Percentiles rank a stretch among this genome's conserved stretches.
These are phyloP conservation scores for Ypsolopha scabrella DNA, from an alignment of 2,888 invertebrate genomes.

Conservation along the genomic window DNA sequence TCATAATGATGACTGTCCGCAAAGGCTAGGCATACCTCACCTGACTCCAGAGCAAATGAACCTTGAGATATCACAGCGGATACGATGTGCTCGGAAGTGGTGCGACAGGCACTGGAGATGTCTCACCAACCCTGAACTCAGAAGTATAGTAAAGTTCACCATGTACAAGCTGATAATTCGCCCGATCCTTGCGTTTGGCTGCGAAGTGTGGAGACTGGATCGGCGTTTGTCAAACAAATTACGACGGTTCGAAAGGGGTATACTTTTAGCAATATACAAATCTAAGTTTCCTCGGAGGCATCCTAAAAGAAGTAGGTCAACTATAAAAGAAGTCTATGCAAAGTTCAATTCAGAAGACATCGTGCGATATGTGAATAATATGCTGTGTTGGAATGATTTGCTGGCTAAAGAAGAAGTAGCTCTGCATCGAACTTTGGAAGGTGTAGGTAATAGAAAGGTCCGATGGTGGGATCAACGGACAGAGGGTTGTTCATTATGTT, in stretches of 20 bases:
- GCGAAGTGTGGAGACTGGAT: slow-evolving; percentile 36
- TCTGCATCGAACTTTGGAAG: slow-evolving; percentile 7
- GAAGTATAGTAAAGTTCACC: slow-evolving; percentile 24
- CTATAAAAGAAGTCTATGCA: slow-evolving; percentile 20
- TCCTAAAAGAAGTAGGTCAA: slow-evolving; percentile 23
- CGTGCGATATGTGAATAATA: slow-evolving; percentile 23
- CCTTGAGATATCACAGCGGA: slow-evolving; percentile 27
- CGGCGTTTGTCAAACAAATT: slow-evolving; percentile 18
- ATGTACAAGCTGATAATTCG: slow-evolving; percentile 33
- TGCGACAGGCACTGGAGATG: slow-evolving; percentile 24
- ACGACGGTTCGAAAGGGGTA: slow-evolving; percentile 24
- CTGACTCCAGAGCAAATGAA: slow-evolving; percentile 17
- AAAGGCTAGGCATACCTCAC: slow-evolving; percentile 19
- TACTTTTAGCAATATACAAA: slow-evolving; percentile 34
- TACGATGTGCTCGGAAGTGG: slow-evolving; percentile 34
- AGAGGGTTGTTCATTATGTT: too few species aligned
- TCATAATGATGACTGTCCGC: background rate
- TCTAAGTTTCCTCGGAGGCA: slow-evolving; percentile 27
- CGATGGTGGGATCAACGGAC: slow-evolving; percentile 14
- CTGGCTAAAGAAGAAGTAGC: slow-evolving; percentile 23
- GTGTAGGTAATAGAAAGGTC: slow-evolving; percentile 8
- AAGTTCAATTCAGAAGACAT: slow-evolving; percentile 21
- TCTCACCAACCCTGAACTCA: slow-evolving; percentile 22
- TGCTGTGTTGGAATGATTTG: slow-evolving; percentile 26
- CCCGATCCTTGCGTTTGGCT: slow-evolving; percentile 40